Evolutionary conservation across 2,888 invertebrate genomes (phyloP), one percentile per base, ranked within the genome.

Genomic region (Agonopterix subpropinquella): DNA sequence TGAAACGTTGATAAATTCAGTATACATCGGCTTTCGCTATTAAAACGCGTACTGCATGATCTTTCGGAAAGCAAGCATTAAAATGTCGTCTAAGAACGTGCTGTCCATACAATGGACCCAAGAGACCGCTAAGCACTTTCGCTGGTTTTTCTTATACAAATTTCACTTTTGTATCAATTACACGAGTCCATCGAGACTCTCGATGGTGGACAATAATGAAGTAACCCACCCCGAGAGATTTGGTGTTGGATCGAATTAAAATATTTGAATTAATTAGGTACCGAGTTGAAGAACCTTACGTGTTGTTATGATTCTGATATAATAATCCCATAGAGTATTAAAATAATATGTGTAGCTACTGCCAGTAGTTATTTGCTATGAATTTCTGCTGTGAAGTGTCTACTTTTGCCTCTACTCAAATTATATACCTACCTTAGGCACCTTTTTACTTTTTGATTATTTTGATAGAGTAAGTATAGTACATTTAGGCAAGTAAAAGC

Each of bases 91-190:
- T 62, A 61, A 66, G 70, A 74, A 82, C 85, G 86, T 83, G 86
- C 66, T 64, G 56, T 57, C 64, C 77, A 83, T 84, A 80, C 77
- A 83, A 83, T 80, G 63, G 70, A 65, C 73, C 60, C 64, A 55
- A 67, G 79, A 72, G 77, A 72, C 73, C 69, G 57, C 65, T 65
- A 54, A 70, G 55, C 71, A 87, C 87, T 87, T 87, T 87, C 87
- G 78, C 87, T 85, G 59, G 76, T 73, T 74, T 79, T 83, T 77
- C 76, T 79, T 69, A 72, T 66, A 70, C 67, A 67, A 80, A 79
- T 87, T 86, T 85, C 86, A 86, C 85, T 84, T 84, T 84, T 85
- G 65, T 61, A 73, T 73, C 61, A 57, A 70, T 70, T 67, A 65
- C 67, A 65, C 56, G 57, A 45, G 59, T 63, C 67, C 59, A 47